Base-by-base conservation (phyloP, 2,888 invertebrate genomes). In the Xestobium rufovillosum region DNA sequence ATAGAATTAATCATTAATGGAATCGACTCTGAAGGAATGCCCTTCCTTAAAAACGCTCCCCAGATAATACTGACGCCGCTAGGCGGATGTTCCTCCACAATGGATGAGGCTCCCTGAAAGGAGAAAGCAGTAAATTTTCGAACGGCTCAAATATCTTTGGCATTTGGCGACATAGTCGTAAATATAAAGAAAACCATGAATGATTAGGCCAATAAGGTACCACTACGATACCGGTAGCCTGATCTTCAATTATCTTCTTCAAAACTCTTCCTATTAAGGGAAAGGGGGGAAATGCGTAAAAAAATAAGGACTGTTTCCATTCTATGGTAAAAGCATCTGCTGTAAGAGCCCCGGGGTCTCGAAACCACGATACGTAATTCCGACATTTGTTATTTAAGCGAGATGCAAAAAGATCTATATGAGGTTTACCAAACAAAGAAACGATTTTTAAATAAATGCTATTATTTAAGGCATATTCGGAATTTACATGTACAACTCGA, bases 381-480 rank as follows among this genome's bases (percentile, higher is more conserved):
- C 35, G 3, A 33, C 53, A 56, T 41, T 56, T 56, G 11, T 29
- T 30, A 37, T 55, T 43, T 17, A 15, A 25, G n/a, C 34, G 14
- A 9, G 36, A 33, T 2, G 43, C 28, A 35, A 38, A 41, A 2
- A 43, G 23, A 34, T 41, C 40, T 31, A 38, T 34, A n/a, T 16
- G 4, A n/a, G 32, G 26, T 12, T 40, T 27, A 3, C 34, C 38
- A 30, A 39, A 42, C 11, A 6, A 4, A 3, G 10, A 14, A 12
- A 25, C 12, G 9, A 43, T 45, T 25, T 35, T 3, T 12, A 29
- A 16, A 35, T 41, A 43, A 3, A 14, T 23, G 13, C 10, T 25
- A 40, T 41, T 14, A n/a, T 10, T 23, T 13, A 39, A 29, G 14
- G 30, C 26, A 19, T 31, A 39, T 30, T 39, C 39, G 9, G 39